phyloP scores from a whole-genome alignment of 2,888 invertebrate species.

The Punctoribates punctum region DNA sequence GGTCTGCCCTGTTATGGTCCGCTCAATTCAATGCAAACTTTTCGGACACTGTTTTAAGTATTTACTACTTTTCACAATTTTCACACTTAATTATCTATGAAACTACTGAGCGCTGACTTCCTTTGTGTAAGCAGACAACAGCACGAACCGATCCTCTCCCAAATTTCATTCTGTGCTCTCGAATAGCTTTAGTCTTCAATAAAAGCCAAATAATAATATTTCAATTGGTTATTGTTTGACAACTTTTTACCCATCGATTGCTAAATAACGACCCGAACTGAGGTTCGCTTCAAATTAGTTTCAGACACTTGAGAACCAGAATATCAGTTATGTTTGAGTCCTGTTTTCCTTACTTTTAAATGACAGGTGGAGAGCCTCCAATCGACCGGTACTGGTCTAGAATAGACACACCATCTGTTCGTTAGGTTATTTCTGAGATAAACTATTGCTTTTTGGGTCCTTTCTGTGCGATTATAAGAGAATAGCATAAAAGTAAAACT shows the following conservation, averaged over 20 bases:
- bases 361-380: slow-evolving; percentile 15
- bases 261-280: background rate
- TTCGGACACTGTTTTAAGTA: slow-evolving; percentile 1
- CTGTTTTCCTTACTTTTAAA: background rate
- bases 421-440: too few species aligned
- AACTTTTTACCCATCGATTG: too few species aligned
- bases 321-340: background rate
- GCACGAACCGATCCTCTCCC: too few species aligned
- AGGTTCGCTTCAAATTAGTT: background rate
- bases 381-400: background rate
- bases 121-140: background rate
- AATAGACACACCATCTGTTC: background rate
- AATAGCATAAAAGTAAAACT: too few species aligned
- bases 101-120: background rate
- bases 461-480: too few species aligned
- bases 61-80: background rate
- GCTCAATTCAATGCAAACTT: too few species aligned
- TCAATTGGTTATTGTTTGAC: too few species aligned
- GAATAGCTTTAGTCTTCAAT: too few species aligned
- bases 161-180: too few species aligned
- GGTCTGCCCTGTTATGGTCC: too few species aligned
- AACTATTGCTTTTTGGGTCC: too few species aligned
- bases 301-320: background rate
- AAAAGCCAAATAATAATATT: background rate
- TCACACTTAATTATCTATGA: slow-evolving; percentile 12